Evolutionary conservation across 2,888 invertebrate species (phyloP), one percentile per base, ranked within the genome.

Genomic region (Synergus umbraculus): DNA sequence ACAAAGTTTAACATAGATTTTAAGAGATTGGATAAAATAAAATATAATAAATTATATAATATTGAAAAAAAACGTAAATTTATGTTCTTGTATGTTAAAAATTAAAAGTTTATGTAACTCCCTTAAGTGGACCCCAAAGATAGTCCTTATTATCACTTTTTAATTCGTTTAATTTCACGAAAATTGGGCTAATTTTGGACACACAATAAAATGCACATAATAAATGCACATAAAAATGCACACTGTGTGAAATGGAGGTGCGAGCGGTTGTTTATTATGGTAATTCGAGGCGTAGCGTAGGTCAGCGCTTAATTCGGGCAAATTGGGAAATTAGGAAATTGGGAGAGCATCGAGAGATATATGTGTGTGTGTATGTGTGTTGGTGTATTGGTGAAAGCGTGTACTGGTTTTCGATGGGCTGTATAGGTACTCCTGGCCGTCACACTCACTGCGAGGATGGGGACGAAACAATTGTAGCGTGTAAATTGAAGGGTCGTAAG

Each of bases 381-480:
- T 76, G 63, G 77, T 49, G 69, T 78, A 79, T 76, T 60, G 76
- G 49, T 64, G 76, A 64, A 78, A 80, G 84, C 83, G 83, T 79
- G 84, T 79, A 77, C 81, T 29, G 78, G 79, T 78, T 79, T 83
- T 79, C 81, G 81, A 78, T 82, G 82, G 79, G 81, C 77, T 79
- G 79, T 80, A 81, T 80, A 22, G 22, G 22, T 22, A 78, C 77
- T 76, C 63, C 73, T 76, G 81, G 76, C 82, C 78, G 80, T 77
- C 58, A 76, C 64, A 49, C 41, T 41, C 8, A 41, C 69, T 12
- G 76, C 69, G 82, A 37, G 81, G 67, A 78, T 77, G 79, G 81
- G 87, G 78, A 80, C 73, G 85, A 83, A 87, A 87, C 86, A 86
- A 86, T 87, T 87, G 85, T 87, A 87, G 86, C 86, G 86, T 87